Percentiles rank a stretch among this genome's conserved stretches.
phyloP scores from a whole-genome alignment of 2,888 invertebrate genomes.

The Archaeoteleia sp. region DNA sequence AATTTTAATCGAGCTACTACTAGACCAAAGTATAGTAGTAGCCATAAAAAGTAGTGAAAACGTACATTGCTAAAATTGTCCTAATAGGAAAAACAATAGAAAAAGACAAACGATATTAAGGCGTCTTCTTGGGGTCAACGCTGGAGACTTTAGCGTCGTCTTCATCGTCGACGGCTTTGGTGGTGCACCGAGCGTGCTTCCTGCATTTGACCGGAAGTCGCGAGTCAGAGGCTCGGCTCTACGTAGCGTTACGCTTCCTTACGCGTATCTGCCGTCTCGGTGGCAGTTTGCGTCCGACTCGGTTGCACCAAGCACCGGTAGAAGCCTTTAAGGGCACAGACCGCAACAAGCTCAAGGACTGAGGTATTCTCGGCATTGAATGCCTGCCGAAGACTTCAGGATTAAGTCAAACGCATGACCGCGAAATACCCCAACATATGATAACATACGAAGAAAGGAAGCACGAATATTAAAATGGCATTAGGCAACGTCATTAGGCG shows the following conservation, averaged over 20 bases:
- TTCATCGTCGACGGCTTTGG: conserved; percentile 61
- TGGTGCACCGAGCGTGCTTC: conserved; percentile 74
- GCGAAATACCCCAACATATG: too few species aligned
- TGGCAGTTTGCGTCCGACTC: conserved; percentile 62
- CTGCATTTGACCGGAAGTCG: conserved; percentile 75
- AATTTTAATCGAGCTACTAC: too few species aligned
- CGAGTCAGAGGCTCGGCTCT: conserved; percentile 74
- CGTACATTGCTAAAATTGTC: too few species aligned
- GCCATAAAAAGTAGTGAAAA: too few species aligned
- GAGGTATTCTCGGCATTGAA: conserved; percentile 49
- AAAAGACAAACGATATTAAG: conserved; percentile 2
- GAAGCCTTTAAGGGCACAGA: conserved; percentile 54
- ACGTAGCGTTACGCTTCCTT: conserved; percentile 74
- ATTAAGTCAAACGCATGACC: conserved; percentile 10
- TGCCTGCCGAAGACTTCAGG: conserved; percentile 33
- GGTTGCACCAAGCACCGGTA: conserved; percentile 42
- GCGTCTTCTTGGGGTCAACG: conserved; percentile 43
- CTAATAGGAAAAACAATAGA: not conserved
- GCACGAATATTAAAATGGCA: too few species aligned
- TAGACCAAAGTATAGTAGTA: too few species aligned
- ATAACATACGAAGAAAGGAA: not conserved
- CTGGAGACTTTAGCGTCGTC: conserved; percentile 49
- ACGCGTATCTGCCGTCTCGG: conserved; percentile 68
- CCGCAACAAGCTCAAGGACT: conserved; percentile 56
- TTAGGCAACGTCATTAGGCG: too few species aligned